Evolutionary conservation across 2,888 invertebrate species (phyloP).

Genomic region (Agrilus biguttatus): DNA sequence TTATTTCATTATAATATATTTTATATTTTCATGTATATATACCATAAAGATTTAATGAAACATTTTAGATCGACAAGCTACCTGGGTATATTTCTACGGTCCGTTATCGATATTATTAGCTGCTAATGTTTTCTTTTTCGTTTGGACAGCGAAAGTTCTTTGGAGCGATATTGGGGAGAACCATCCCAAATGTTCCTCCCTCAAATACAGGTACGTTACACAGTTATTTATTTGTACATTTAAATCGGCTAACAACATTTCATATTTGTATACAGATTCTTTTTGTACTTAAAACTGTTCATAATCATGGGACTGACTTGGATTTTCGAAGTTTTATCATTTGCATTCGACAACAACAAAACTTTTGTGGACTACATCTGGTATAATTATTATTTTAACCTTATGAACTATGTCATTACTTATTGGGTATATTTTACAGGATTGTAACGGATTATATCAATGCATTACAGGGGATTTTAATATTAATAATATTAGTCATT

Average conservation of each 20-base stretch:
- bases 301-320: conserved; percentile 56
- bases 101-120: neutral
- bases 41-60: too few relatives aligned
- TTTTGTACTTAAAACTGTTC: conserved; percentile 48
- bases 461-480: conserved; percentile 43
- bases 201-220: neutral
- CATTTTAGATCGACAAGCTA: neutral
- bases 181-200: neutral
- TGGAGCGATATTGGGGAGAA: neutral
- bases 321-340: conserved; percentile 50
- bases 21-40: too few relatives aligned
- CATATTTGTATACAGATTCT: conserved; percentile 34
- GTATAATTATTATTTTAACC: conserved; percentile 14
- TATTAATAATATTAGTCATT: conserved; percentile 43
- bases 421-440: conserved; percentile 22
- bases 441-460: conserved; percentile 42
- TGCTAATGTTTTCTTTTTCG: neutral
- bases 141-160: neutral
- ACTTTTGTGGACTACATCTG: conserved; percentile 16
- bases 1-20: too few relatives aligned
- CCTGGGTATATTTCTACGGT: neutral
- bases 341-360: conserved; percentile 14
- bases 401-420: neutral
- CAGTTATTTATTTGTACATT: neutral
- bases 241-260: neutral